phyloP scores from a whole-genome alignment of 2,113 vertebrate species.

The Xiphophorus maculatus region DNA sequence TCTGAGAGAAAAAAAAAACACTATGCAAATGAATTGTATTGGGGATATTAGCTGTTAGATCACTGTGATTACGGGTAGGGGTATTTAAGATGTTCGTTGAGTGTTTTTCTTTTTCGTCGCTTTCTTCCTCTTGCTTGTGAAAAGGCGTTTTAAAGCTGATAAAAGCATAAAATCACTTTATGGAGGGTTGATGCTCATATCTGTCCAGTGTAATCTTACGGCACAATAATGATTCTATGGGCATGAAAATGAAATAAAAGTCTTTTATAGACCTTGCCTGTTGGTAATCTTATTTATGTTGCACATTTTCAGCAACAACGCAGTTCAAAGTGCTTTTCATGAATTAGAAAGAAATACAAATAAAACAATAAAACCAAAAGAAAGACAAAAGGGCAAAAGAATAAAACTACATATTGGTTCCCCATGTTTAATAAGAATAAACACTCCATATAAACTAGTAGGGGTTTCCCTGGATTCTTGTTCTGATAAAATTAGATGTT shows the following conservation, averaged over 20 bases:
- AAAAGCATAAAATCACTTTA: conserved; percentile 23
- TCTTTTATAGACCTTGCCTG: conserved; percentile 28
- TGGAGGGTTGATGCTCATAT: conserved; percentile 10
- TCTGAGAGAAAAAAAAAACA: conserved; percentile 42
- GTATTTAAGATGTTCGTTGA: conserved; percentile 69
- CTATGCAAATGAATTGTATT: conserved; percentile 70
- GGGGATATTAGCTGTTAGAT: conserved; percentile 36
- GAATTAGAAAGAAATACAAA: no score
- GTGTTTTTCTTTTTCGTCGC: conserved; percentile 25
- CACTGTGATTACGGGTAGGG: conserved; percentile 61
- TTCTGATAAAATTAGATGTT: no score
- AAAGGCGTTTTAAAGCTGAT: conserved; percentile 18
- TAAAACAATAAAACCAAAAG: no score
- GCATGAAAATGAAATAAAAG: not conserved
- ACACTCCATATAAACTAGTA: no score
- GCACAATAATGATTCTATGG: not conserved
- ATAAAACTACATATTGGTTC: no score
- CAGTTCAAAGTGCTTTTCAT: no score
- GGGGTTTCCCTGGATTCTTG: no score
- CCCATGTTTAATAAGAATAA: no score
- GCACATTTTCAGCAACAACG: no score
- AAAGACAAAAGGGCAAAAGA: no score
- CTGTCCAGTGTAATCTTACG: not conserved
- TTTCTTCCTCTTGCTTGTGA: conserved; percentile 20
- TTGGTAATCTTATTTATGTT: not conserved